These are phyloP conservation scores for Tipula lateralis DNA, from an alignment of 2,888 invertebrate species.

Conservation along the genomic window DNA sequence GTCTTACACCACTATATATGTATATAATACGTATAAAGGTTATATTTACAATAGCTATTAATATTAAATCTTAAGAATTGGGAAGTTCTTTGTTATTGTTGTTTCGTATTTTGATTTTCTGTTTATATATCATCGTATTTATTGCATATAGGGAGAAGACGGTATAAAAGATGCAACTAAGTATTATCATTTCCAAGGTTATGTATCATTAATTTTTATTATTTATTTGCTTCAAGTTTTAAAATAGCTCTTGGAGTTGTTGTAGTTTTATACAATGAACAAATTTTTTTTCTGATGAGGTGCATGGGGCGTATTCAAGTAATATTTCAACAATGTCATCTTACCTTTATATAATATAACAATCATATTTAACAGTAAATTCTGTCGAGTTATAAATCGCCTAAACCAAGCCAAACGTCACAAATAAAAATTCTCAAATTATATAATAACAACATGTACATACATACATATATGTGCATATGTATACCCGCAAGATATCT, in stretches of 20 bases:
- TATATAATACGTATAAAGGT: background rate
- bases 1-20: background rate
- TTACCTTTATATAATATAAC: background rate
- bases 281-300: background rate
- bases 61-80: background rate
- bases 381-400: background rate
- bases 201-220: background rate
- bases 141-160: background rate
- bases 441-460: background rate
- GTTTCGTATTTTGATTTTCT: background rate
- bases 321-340: background rate
- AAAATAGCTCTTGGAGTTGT: background rate
- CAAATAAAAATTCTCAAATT: background rate
- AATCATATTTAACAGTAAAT: background rate
- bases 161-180: background rate
- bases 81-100: background rate
- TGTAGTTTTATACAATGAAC: background rate
- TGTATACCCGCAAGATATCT: background rate
- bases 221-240: background rate
- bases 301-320: background rate
- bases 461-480: background rate
- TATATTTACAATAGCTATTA: background rate
- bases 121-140: background rate
- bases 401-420: background rate
- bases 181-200: background rate